Percentiles rank a stretch among this genome's conserved stretches.
Conservation (phyloP, 2,888 invertebrate species). For the Archips xylosteana region DNA sequence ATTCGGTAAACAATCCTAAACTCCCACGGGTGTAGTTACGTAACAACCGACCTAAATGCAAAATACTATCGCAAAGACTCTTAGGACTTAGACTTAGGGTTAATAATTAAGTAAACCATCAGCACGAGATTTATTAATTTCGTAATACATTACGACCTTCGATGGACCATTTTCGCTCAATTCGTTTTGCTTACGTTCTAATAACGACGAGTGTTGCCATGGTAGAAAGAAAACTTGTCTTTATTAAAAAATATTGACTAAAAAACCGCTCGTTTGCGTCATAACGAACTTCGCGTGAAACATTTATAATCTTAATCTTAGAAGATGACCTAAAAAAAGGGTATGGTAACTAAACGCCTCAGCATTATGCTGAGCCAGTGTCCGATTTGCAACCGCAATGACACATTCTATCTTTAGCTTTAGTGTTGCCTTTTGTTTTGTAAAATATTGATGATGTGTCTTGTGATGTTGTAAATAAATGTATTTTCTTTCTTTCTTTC, state of each 20-base stretch:
- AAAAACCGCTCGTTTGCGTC: too few species aligned
- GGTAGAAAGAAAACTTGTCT: not conserved
- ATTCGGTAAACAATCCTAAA: constrained; percentile 16
- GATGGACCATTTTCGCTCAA: constrained; percentile 55
- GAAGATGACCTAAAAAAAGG: too few species aligned
- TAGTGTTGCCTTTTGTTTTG: too few species aligned
- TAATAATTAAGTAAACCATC: not conserved
- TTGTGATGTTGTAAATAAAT: too few species aligned
- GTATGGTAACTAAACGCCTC: too few species aligned
- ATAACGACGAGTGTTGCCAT: constrained; percentile 55
- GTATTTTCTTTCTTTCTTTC: too few species aligned
- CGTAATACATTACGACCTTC: constrained; percentile 55
- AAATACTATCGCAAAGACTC: not conserved
- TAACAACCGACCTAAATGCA: not conserved
- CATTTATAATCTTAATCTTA: too few species aligned
- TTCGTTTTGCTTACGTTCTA: constrained; percentile 55
- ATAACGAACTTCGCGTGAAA: too few species aligned
- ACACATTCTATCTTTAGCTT: too few species aligned
- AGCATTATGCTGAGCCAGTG: too few species aligned
- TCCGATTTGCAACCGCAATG: too few species aligned
- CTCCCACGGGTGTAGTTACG: constrained; percentile 23
- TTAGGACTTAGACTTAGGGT: not conserved
- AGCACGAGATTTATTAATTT: constrained; percentile 52
- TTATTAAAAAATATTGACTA: not conserved
- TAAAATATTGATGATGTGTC: too few species aligned